Evolutionary conservation across 2,113 vertebrate genomes (phyloP), one percentile per base, ranked within the genome.

Genomic region (Oreochromis spilurus): DNA sequence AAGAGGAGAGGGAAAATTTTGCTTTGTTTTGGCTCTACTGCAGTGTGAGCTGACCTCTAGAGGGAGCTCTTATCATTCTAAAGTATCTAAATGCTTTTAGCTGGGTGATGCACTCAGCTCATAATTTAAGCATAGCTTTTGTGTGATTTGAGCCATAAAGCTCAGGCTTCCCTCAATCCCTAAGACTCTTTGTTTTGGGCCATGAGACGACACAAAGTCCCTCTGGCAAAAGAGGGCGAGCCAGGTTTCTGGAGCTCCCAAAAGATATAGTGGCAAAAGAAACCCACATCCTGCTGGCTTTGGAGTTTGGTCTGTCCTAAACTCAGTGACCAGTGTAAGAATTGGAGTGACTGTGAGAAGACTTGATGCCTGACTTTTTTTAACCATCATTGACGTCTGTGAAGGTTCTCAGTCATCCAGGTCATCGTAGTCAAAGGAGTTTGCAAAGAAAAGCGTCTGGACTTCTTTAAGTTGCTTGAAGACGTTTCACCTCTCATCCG

Each of bases 61-160:
- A 92, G 94, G 94, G 95, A 89, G 93, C 93, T 91, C 89, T 93
- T 92, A 85, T 80, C 94, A 82, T 95, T 88, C 89, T 77, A 38
- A 92, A 91, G n/a, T 11, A 5, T 52, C 29, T 54, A n/a, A n/a
- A 4, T 2, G 9, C 14, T 54, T 45, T 26, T 29, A 52, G 45
- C 11, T 8, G 11, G 2, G 8, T 40, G 24, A 34, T 45, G 57
- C 54, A 38, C 34, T 50, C 48, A 83, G 13, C 85, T 80, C 40
- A 26, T 67, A 31, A 55, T 83, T 52, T 75, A 81, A 70, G 12
- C 45, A 75, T 36, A 67, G 57, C 26, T 79, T 54, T 65, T 78
- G 19, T 53, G 57, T 21, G 29, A 89, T 78, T 88, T 82, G 57
- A 81, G 48, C 24, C 36, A 34, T 80, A 5, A 83, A 83, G 52